These are phyloP conservation scores for Sycophila sp. DNA, from an alignment of 1,140 invertebrate genomes.

Conservation along the genomic window DNA sequence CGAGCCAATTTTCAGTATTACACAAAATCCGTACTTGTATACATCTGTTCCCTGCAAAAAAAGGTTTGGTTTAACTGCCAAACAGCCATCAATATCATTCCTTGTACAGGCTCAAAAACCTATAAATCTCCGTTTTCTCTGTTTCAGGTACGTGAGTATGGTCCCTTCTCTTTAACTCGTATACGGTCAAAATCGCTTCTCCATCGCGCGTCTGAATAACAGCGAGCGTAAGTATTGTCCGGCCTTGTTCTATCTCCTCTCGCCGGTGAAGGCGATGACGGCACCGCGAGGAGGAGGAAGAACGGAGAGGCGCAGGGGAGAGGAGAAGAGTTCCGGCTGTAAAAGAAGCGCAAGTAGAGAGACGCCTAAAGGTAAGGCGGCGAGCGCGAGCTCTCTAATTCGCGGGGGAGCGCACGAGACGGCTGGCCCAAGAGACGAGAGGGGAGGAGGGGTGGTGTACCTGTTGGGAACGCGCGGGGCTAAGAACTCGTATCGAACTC, in stretches of 20 bases:
- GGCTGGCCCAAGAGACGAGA: too few species aligned
- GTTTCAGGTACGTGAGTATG: slow-evolving; percentile 52
- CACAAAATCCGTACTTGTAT: too few species aligned
- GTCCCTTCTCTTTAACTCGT: too few species aligned
- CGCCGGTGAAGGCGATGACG: not conserved
- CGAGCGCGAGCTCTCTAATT: slow-evolving; percentile 2
- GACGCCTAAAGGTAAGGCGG: not conserved
- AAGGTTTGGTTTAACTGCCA: too few species aligned
- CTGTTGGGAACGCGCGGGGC: slow-evolving; percentile 41
- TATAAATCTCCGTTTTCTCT: slow-evolving; percentile 30
- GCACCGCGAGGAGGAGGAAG: not conserved
- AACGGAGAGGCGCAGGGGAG: not conserved
- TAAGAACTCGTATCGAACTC: slow-evolving; percentile 37
- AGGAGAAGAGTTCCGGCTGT: not conserved
- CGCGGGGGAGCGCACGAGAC: slow-evolving; percentile 16
- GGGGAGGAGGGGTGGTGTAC: too few species aligned
- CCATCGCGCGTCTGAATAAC: not conserved
- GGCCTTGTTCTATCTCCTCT: not conserved
- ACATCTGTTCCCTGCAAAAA: too few species aligned
- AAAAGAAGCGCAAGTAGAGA: not conserved
- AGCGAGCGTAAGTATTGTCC: not conserved
- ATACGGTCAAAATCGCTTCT: too few species aligned
- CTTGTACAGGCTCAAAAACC: not conserved
- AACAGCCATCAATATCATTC: too few species aligned
- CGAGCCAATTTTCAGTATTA: too few species aligned